A percentile compares a stretch with the other conserved stretches of the same genome.
Conservation (phyloP, 2,797 vertebrate genomes). For the Pterois miles region DNA sequence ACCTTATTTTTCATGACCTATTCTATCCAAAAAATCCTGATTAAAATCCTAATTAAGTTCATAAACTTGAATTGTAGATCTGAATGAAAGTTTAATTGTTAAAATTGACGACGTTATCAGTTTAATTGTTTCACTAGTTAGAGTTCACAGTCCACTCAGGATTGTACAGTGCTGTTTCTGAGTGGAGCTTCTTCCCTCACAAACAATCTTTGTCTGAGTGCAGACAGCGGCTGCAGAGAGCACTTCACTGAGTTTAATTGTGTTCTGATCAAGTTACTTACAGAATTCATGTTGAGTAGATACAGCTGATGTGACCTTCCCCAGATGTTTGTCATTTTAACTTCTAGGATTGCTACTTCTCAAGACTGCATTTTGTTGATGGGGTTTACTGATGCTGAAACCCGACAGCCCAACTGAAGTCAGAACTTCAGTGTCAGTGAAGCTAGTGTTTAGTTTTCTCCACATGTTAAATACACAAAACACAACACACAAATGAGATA, state of each 20-base stretch:
- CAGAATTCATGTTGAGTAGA: not conserved
- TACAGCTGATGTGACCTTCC: not conserved
- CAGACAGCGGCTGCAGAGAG: too few species aligned
- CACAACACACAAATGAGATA: not conserved
- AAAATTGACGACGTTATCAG: too few species aligned
- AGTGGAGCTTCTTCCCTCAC: too few species aligned
- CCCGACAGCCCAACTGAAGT: not conserved
- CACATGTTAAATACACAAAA: not conserved
- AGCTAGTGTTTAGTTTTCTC: not conserved
- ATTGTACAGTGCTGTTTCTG: too few species aligned
- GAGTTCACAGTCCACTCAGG: too few species aligned
- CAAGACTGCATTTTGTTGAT: not conserved
- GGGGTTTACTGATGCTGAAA: not conserved
- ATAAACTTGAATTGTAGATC: too few species aligned
- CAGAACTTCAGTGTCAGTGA: not conserved
- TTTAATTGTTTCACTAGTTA: too few species aligned
- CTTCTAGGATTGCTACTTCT: not conserved
- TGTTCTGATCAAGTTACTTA: not conserved
- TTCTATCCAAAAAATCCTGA: not conserved
- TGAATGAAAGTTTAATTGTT: too few species aligned
- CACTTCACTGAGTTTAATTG: not conserved
- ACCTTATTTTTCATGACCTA: not conserved
- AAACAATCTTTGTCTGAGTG: too few species aligned
- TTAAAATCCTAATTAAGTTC: too few species aligned
- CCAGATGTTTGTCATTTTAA: not conserved